Conservation (phyloP, 1,140 invertebrate species). For the Drosophila obscura region DNA sequence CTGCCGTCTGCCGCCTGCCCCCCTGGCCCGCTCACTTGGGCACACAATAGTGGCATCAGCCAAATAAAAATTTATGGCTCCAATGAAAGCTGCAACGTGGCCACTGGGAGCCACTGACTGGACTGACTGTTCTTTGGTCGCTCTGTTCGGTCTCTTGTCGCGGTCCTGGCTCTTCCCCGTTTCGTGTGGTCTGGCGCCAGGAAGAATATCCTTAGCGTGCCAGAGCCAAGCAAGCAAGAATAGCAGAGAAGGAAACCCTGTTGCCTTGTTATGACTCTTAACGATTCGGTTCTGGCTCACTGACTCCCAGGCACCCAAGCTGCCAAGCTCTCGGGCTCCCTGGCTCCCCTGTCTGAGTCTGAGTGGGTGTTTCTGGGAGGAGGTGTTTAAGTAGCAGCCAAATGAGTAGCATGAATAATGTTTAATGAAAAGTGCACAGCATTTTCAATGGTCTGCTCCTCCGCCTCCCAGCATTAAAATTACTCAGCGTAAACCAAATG, state of each 20-base stretch:
- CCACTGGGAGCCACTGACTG: slow-evolving; percentile 40
- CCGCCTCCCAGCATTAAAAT: too few relatives aligned
- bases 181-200: slow-evolving; percentile 19
- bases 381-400: slow-evolving; percentile 60
- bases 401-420: slow-evolving; percentile 51
- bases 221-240: slow-evolving; percentile 29
- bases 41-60: slow-evolving; percentile 66
- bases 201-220: slow-evolving; percentile 25
- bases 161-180: slow-evolving; percentile 25
- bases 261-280: slow-evolving; percentile 68
- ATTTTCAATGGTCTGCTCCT: slow-evolving; percentile 11
- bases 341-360: slow-evolving; percentile 12
- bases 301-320: too few relatives aligned
- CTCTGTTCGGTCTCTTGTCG: slow-evolving; percentile 11
- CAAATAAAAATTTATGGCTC: slow-evolving; percentile 80
- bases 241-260: slow-evolving; percentile 31
- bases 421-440: slow-evolving; percentile 70
- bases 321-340: too few relatives aligned
- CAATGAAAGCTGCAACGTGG: slow-evolving; percentile 70
- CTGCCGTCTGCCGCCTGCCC: too few relatives aligned
- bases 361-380: slow-evolving; percentile 34
- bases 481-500: too few relatives aligned
- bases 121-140: slow-evolving; percentile 5
- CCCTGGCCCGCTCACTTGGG: slow-evolving; percentile 50
- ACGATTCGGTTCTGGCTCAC: slow-evolving; percentile 46